Base-by-base conservation (phyloP, 2,113 vertebrate genomes). In the Mirounga angustirostris region DNA sequence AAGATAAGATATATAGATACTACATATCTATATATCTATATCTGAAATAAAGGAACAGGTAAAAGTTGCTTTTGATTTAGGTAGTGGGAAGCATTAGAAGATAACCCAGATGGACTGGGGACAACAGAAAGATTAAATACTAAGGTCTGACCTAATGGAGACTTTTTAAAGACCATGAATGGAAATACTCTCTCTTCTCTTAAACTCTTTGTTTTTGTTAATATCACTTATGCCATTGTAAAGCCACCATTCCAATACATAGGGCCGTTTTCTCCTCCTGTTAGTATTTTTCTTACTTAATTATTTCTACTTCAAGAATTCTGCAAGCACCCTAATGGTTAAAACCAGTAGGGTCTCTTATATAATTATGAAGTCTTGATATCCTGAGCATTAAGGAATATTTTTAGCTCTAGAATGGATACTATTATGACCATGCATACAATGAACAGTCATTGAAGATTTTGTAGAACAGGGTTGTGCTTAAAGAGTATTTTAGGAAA, bases 231-330 rank as follows among this genome's bases (percentile, higher is more conserved):
- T 61, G 7, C 36, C 52, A 79, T 36, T 65, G 2, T 74, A 74
- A 93, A 73, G 22, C 4, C 15, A 74, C 4, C n/a, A 67, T 85
- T 95, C 28, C 56, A 78, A 54, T 92, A 67, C 16, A 36, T 24
- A 18, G 50, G 28, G 4, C 22, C 26, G 63, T 36, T 79, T 21
- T 92, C 14, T 88, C 10, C 15, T 90, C 33, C 6, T 65, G 4
- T 56, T 88, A 59, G 33, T 36, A 21, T 78, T 81, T 89, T 92
- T 78, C 26, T 83, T 52, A 18, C 33, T 43, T 87, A 73, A 15
- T 69, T 71, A 94, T 46, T 91, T 36, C 28, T 87, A 84, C 1
- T 43, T 52, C 36, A 97, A 87, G 5, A 92, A 87, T 52, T 90
- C 19, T 80, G 13, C 0, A 46, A 12, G 6, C 1, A 52, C 8